Conservation (phyloP, 2,113 vertebrate genomes). For the Solenodon paradoxus region DNA sequence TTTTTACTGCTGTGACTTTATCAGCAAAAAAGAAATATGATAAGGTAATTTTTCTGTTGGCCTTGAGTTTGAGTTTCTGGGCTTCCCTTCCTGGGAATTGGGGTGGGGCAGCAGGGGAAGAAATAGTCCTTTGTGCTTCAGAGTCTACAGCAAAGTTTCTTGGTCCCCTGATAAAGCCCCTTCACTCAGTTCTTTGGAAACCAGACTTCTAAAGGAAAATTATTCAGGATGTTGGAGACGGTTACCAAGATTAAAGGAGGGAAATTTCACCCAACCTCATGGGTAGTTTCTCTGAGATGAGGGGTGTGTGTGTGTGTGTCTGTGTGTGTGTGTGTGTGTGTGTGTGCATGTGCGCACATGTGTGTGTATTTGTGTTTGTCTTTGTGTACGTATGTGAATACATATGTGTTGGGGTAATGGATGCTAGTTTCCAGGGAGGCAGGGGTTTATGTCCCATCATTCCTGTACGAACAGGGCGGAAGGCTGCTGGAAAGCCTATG, state of each 20-base stretch:
- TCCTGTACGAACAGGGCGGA: not conserved
- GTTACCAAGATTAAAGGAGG: not conserved
- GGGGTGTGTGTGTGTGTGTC: not conserved
- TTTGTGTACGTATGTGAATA: too few species aligned
- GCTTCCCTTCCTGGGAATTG: not conserved
- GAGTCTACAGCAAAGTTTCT: conserved; percentile 20
- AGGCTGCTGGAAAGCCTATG: not conserved
- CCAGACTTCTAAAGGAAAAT: not conserved
- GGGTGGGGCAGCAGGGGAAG: too few species aligned
- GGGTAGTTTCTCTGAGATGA: not conserved
- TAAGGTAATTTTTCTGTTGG: conserved; percentile 36
- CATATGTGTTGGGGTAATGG: not conserved
- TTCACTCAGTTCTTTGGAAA: not conserved
- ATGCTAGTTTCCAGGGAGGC: not conserved
- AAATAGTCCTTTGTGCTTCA: conserved; percentile 6
- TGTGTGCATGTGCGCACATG: too few species aligned
- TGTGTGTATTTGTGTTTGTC: not conserved
- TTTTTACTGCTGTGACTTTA: not conserved
- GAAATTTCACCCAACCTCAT: not conserved
- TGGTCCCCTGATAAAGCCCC: not conserved
- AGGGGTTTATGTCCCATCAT: not conserved
- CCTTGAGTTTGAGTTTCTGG: conserved; percentile 32
- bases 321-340: not conserved
- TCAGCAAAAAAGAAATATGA: not conserved
- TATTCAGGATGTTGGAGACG: not conserved